Evolutionary conservation across 2,113 vertebrate species (phyloP), one percentile per base, ranked within the genome.

Genomic region (Nothobranchius furzeri): DNA sequence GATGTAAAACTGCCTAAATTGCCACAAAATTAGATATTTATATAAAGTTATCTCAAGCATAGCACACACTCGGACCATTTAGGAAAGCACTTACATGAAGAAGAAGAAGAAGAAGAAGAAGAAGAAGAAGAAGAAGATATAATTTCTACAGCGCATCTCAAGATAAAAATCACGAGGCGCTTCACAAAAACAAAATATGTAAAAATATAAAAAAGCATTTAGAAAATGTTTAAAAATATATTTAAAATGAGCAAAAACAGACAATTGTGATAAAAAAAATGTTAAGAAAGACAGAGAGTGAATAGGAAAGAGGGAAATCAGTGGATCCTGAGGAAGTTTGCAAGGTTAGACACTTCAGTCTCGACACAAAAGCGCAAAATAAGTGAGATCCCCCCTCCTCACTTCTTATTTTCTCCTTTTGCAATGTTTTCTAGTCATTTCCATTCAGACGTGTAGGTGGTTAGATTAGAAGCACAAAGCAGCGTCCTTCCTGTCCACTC

Each of bases 381-480:
- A 30, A 60, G 51, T 37, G 7, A 14, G 0, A 14, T 49, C 20
- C n/a, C n/a, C 11, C 9, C 35, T 47, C 57, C 52, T 42, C 12
- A n/a, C 55, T 17, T 17, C 37, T 57, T 82, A 69, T 54, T 37
- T 40, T 76, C 30, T 20, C 45, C 24, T 66, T 78, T 66, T 79
- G 51, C 64, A 62, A 36, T 66, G 52, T 48, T 60, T 59, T 67
- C 65, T 71, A 49, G 54, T 73, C 54, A 49, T 49, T 60, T 77
- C 72, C 52, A 58, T 77, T 69, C 60, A 78, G 64, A 60, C 35
- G 52, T 42, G 59, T 69, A n/a, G 49, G 62, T 53, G 30, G 56
- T 47, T 40, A 66, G 73, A 83, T 83, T 64, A 70, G 24, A 61
- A 30, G 11, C 58, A 70, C 73, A 78, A 78, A 66, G 61, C 62